phyloP scores from a whole-genome alignment of 2,888 invertebrate species.

The Galerucella pusilla region DNA sequence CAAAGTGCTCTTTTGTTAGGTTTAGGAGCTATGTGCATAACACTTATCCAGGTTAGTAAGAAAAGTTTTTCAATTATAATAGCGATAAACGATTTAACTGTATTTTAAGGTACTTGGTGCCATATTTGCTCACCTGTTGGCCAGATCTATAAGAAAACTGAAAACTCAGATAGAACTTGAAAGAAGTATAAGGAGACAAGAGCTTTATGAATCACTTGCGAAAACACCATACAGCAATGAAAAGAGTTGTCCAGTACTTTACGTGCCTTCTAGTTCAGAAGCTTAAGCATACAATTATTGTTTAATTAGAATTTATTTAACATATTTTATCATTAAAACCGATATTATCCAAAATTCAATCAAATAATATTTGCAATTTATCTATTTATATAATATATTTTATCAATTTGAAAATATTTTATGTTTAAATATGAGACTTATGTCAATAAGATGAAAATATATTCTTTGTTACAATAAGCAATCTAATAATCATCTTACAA shows the following conservation, averaged over 20 bases:
- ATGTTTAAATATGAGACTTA: no score
- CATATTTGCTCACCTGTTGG: conserved; percentile 89
- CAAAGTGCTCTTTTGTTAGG: conserved; percentile 75
- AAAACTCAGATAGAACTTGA: conserved; percentile 79
- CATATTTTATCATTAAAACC: neutral
- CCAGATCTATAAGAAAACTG: conserved; percentile 83
- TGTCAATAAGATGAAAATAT: no score
- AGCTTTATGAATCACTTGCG: conserved; percentile 60
- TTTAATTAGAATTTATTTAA: neutral
- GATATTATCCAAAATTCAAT: no score
- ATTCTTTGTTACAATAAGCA: no score
- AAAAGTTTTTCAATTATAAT: no score
- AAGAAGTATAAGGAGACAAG: conserved; percentile 75
- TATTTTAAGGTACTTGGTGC: conserved; percentile 82
- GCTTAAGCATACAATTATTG: conserved; percentile 36
- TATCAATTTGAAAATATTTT: no score
- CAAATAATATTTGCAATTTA: no score
- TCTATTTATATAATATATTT: no score
- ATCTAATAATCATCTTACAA: no score
- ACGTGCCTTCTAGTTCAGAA: conserved; percentile 51
- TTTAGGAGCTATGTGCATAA: conserved; percentile 82
- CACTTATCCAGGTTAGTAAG: conserved; percentile 76
- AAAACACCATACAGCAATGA: conserved; percentile 48
- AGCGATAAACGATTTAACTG: neutral
- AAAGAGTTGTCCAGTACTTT: conserved; percentile 56